Evolutionary conservation across 2,797 vertebrate species (phyloP).

Genomic region (Coranthus polyacanthus): DNA sequence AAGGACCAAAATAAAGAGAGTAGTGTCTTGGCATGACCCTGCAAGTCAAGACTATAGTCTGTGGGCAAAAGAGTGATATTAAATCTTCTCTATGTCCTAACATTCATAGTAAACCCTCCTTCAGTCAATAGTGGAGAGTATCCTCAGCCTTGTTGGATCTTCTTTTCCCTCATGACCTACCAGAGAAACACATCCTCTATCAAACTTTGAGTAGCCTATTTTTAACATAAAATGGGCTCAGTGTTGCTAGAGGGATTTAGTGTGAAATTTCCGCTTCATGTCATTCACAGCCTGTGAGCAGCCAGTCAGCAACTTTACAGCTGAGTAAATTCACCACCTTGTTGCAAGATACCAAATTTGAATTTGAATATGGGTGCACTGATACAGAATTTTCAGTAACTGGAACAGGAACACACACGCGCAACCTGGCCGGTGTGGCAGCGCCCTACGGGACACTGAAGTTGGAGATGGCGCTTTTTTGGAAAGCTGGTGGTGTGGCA

Average conservation of each 20-base stretch:
- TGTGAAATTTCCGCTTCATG: slow-evolving; percentile 41
- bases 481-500: background rate
- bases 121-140: slow-evolving; percentile 27
- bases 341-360: slow-evolving; percentile 38
- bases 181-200: slow-evolving; percentile 37
- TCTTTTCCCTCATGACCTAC: slow-evolving; percentile 5
- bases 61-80: slow-evolving; percentile 17
- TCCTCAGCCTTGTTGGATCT: slow-evolving; percentile 39
- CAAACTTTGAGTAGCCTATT: slow-evolving; percentile 30
- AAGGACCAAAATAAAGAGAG: slow-evolving; percentile 31
- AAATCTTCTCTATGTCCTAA: slow-evolving; percentile 27
- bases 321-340: slow-evolving; percentile 42
- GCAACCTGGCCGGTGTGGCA: background rate
- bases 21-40: slow-evolving; percentile 3
- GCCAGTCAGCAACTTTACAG: slow-evolving; percentile 59
- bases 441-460: background rate
- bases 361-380: slow-evolving; percentile 44
- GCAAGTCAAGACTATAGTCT: slow-evolving; percentile 17
- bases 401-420: slow-evolving; percentile 4
- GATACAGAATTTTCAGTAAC: slow-evolving; percentile 17
- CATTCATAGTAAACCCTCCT: slow-evolving; percentile 10
- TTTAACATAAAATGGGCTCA: slow-evolving; percentile 35
- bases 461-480: slow-evolving; percentile 8
- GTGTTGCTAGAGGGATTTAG: slow-evolving; percentile 45
- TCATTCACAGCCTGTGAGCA: slow-evolving; percentile 44